Evolutionary conservation across 1,140 invertebrate species (phyloP).

Genomic region (Diachasma alloeum): DNA sequence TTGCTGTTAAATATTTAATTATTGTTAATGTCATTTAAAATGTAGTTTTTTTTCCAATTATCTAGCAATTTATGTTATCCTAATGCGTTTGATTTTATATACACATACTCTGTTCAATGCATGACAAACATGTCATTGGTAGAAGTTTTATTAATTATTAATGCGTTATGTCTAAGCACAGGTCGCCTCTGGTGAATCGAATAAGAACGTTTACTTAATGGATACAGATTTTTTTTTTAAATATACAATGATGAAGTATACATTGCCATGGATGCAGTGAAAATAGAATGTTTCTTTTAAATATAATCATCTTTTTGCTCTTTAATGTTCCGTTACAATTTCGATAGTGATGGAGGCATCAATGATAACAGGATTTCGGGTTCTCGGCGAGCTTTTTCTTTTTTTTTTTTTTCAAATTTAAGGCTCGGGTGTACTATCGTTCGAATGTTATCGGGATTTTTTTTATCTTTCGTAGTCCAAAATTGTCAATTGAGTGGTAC

Average conservation of each 20-base stretch:
- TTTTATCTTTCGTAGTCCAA: no score
- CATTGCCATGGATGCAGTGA: slow-evolving; percentile 8
- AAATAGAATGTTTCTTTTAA: slow-evolving; percentile 11
- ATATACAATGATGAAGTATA: slow-evolving; percentile 1
- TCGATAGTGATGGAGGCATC: slow-evolving; percentile 25
- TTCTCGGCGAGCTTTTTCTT: not conserved
- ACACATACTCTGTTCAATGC: slow-evolving; percentile 3
- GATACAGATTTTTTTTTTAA: not conserved
- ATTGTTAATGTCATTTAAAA: not conserved
- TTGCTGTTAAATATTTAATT: not conserved
- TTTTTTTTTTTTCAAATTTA: not conserved
- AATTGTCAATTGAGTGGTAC: no score
- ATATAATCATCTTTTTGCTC: not conserved
- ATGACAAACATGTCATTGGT: not conserved
- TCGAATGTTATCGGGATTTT: no score
- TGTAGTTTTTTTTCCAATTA: not conserved
- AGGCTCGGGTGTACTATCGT: no score
- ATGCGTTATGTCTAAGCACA: slow-evolving; percentile 2
- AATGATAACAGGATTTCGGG: slow-evolving; percentile 11
- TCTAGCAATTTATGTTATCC: not conserved
- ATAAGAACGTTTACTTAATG: slow-evolving; percentile 9
- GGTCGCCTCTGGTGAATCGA: slow-evolving; percentile 11
- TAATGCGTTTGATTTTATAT: not conserved
- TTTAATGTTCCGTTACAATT: slow-evolving; percentile 3
- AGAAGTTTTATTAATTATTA: not conserved